Conservation (phyloP, 2,888 invertebrate species). For the Heteromyza rotundicornis region DNA sequence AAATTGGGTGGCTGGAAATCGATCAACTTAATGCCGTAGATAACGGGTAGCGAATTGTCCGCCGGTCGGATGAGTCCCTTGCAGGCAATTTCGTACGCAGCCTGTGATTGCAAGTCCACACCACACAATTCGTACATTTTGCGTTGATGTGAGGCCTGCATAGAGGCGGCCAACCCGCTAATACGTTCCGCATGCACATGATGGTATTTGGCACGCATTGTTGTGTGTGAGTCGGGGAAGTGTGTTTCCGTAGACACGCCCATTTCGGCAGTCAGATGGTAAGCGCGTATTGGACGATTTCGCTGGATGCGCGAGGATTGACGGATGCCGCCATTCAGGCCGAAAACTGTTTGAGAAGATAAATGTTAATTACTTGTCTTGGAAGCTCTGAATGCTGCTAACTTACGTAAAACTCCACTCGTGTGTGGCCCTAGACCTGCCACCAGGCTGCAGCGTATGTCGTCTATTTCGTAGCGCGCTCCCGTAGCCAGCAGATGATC, state of each 20-base stretch:
- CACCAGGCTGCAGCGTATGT: conserved; percentile 70
- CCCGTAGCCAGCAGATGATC: conserved; percentile 79
- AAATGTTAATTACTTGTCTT: not conserved
- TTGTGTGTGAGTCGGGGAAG: conserved; percentile 74
- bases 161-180: conserved; percentile 76
- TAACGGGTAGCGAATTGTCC: conserved; percentile 72
- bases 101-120: conserved; percentile 83
- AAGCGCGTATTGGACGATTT: conserved; percentile 72
- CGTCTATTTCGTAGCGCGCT: conserved; percentile 73
- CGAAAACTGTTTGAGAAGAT: conserved; percentile 70
- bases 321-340: conserved; percentile 72
- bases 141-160: conserved; percentile 86
- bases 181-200: conserved; percentile 75
- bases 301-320: conserved; percentile 67
- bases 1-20: conserved; percentile 84
- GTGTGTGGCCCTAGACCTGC: conserved; percentile 70
- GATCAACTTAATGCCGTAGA: conserved; percentile 87
- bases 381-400: not conserved
- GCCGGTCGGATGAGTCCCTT: conserved; percentile 82
- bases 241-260: conserved; percentile 79
- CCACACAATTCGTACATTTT: conserved; percentile 83
- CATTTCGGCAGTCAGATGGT: conserved; percentile 75
- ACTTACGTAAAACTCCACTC: conserved; percentile 77
- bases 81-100: conserved; percentile 86
- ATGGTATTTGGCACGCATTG: conserved; percentile 72